phyloP scores from a whole-genome alignment of 2,113 vertebrate species.

The Lampris megalopsis region DNA sequence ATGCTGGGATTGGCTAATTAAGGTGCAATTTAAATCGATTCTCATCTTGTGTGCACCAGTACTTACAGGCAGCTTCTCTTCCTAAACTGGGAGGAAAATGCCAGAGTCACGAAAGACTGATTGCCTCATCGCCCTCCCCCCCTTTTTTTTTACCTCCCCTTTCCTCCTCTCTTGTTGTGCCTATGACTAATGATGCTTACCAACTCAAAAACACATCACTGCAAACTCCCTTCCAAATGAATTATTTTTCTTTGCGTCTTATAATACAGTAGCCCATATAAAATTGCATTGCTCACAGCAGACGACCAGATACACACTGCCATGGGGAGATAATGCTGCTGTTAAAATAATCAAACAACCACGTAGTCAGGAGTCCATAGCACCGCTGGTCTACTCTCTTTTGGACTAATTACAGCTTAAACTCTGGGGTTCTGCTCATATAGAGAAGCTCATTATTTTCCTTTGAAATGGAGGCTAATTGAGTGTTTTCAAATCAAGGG shows the following conservation, averaged over 20 bases:
- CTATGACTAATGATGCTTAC: constrained; percentile 23
- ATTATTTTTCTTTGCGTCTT: constrained; percentile 10
- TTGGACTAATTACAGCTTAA: constrained; percentile 64
- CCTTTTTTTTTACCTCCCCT: too few species aligned
- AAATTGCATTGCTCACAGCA: not conserved
- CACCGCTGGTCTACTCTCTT: constrained; percentile 47
- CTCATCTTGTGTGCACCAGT: not conserved
- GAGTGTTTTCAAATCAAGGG: constrained; percentile 69
- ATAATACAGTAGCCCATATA: constrained; percentile 1
- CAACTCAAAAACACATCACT: constrained; percentile 29
- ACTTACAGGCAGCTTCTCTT: constrained; percentile 31
- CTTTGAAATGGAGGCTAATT: constrained; percentile 67
- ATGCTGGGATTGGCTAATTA: too few species aligned
- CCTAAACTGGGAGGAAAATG: constrained; percentile 52
- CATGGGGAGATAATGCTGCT: constrained; percentile 14
- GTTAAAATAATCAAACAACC: constrained; percentile 32
- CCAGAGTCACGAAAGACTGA: constrained; percentile 58
- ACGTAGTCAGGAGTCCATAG: constrained; percentile 30
- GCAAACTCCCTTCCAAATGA: not conserved
- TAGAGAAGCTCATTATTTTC: constrained; percentile 64
- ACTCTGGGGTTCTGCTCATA: constrained; percentile 48
- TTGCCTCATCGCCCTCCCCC: constrained; percentile 35
- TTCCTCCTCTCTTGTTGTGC: not conserved
- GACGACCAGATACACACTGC: not conserved
- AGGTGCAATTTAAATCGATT: not conserved